These are phyloP conservation scores for Drosophila kanekoi DNA, from an alignment of 2,888 invertebrate genomes.

Conservation along the genomic window DNA sequence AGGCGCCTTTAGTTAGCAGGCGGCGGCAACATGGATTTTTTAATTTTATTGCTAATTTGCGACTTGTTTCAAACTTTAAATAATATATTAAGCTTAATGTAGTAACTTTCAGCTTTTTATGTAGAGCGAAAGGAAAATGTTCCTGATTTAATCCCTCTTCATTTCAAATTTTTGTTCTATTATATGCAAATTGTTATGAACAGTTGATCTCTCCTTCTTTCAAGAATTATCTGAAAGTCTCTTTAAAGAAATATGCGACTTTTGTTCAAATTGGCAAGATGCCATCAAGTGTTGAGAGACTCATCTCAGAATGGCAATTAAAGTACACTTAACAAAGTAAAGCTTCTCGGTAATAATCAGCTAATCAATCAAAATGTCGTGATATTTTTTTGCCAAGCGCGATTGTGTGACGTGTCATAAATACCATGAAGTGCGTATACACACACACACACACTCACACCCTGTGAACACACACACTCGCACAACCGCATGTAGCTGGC, in stretches of 20 bases:
- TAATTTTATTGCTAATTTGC: not conserved
- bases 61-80: not conserved
- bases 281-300: too few species aligned
- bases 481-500: not conserved
- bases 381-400: constrained; percentile 35
- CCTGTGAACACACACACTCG: constrained; percentile 1
- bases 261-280: too few species aligned
- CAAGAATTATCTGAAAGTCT: too few species aligned
- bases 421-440: constrained; percentile 27
- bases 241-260: too few species aligned
- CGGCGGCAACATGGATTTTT: not conserved
- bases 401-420: constrained; percentile 32
- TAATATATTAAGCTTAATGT: not conserved
- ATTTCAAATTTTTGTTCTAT: too few species aligned
- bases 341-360: constrained; percentile 9
- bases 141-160: too few species aligned
- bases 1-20: not conserved
- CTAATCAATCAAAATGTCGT: constrained; percentile 32
- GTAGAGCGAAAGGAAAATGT: too few species aligned
- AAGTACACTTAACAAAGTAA: not conserved
- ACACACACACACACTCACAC: constrained; percentile 8
- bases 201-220: too few species aligned
- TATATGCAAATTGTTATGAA: too few species aligned
- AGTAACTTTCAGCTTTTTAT: too few species aligned
- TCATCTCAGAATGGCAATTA: not conserved